Conservation (phyloP, 2,797 vertebrate species). For the Champsocephalus esox region DNA sequence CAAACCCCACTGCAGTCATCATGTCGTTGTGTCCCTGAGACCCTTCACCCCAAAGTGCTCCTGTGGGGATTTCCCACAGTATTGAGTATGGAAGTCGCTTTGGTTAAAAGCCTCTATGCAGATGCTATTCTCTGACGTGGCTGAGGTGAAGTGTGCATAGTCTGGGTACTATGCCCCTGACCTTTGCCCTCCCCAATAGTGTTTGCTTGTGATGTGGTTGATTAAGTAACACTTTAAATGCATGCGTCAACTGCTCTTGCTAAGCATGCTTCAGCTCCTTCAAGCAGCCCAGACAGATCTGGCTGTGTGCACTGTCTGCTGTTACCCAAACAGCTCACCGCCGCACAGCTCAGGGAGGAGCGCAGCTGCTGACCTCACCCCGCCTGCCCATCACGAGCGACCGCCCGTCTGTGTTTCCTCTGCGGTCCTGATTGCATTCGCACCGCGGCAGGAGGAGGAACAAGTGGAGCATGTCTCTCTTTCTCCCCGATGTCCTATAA, state of each 20-base stretch:
- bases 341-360: slow-evolving; percentile 29
- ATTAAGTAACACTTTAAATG: slow-evolving; percentile 33
- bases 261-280: slow-evolving; percentile 22
- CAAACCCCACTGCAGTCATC: too few species aligned
- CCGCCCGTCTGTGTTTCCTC: slow-evolving; percentile 63
- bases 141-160: background rate
- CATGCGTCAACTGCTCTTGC: slow-evolving; percentile 28
- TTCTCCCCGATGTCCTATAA: slow-evolving; percentile 45
- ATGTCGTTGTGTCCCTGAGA: too few species aligned
- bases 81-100: too few species aligned
- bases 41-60: too few species aligned
- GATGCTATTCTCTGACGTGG: too few species aligned
- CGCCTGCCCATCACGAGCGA: slow-evolving; percentile 38
- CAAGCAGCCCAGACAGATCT: slow-evolving; percentile 29
- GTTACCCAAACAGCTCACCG: slow-evolving; percentile 27
- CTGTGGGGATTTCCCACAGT: too few species aligned
- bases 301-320: slow-evolving; percentile 25
- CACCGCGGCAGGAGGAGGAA: slow-evolving; percentile 37
- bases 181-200: background rate
- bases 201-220: background rate
- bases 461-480: slow-evolving; percentile 42
- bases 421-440: slow-evolving; percentile 45
- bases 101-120: too few species aligned
- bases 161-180: background rate
- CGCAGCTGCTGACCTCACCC: slow-evolving; percentile 61